A percentile compares a stretch with the other conserved stretches of the same genome.
These are phyloP conservation scores for Melopsittacus undulatus DNA, from an alignment of 2,797 vertebrate genomes.

Conservation along the genomic window DNA sequence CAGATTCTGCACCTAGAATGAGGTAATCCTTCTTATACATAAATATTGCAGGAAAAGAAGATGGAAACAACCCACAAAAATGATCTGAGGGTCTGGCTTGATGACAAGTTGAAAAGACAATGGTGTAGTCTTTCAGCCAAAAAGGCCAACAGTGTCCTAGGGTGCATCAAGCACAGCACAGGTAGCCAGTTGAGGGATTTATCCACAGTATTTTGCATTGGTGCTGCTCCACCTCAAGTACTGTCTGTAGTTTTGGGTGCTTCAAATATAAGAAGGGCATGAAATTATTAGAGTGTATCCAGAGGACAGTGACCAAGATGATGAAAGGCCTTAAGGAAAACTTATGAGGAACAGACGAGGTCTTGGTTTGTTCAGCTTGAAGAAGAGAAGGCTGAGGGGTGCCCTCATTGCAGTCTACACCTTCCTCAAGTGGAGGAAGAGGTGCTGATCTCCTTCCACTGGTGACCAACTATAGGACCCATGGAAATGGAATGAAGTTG, in stretches of 20 bases:
- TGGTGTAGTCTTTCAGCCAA: neutral
- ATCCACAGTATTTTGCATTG: neutral
- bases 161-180: neutral
- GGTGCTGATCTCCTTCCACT: neutral
- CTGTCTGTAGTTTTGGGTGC: neutral
- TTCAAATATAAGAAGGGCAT: neutral
- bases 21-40: neutral
- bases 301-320: neutral
- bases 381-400: neutral
- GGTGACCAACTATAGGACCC: neutral
- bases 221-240: neutral
- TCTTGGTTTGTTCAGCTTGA: neutral
- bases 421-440: fast-evolving
- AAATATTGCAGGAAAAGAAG: neutral
- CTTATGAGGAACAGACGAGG: neutral
- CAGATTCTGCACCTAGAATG: neutral
- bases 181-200: fast-evolving
- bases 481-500: neutral
- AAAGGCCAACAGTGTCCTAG: neutral
- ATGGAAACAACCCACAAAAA: neutral
- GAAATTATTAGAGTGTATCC: neutral
- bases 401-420: neutral
- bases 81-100: neutral
- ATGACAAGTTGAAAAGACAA: neutral
- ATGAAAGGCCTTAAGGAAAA: neutral